Percentiles rank a stretch among this genome's conserved stretches.
These are phyloP conservation scores for Daktulosphaira vitifoliae DNA, from an alignment of 1,140 invertebrate genomes.

Conservation along the genomic window DNA sequence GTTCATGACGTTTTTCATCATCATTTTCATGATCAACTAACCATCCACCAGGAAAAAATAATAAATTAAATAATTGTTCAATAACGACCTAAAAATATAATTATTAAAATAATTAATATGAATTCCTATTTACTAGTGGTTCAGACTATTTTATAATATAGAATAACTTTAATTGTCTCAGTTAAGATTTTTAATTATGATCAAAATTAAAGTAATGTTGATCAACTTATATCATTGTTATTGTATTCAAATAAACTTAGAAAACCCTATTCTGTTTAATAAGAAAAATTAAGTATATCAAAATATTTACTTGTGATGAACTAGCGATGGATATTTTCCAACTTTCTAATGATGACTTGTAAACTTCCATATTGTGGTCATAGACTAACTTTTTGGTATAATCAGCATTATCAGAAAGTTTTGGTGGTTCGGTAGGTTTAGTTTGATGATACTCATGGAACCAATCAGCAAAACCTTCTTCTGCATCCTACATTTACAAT, in stretches of 20 bases:
- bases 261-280: not conserved
- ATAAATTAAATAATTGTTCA: slow-evolving; percentile 73
- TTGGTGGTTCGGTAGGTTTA: slow-evolving; percentile 56
- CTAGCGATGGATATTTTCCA: slow-evolving; percentile 62
- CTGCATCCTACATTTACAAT: slow-evolving; percentile 52
- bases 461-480: slow-evolving; percentile 83
- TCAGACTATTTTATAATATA: no score
- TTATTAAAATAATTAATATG: no score
- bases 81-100: slow-evolving; percentile 57
- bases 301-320: slow-evolving; percentile 51
- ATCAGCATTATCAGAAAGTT: slow-evolving; percentile 50
- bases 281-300: slow-evolving; percentile 25
- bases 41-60: slow-evolving; percentile 87
- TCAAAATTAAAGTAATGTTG: no score
- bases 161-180: no score
- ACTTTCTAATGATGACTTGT: slow-evolving; percentile 62
- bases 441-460: slow-evolving; percentile 71
- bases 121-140: no score
- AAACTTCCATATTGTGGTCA: slow-evolving; percentile 70
- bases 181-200: no score
- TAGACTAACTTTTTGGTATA: slow-evolving; percentile 83
- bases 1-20: slow-evolving; percentile 45
- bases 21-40: slow-evolving; percentile 57
- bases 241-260: no score
- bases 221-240: no score